A percentile compares a stretch with the other conserved stretches of the same genome.
These are phyloP conservation scores for Tyrannus savana DNA, from an alignment of 2,113 vertebrate genomes.

Conservation along the genomic window DNA sequence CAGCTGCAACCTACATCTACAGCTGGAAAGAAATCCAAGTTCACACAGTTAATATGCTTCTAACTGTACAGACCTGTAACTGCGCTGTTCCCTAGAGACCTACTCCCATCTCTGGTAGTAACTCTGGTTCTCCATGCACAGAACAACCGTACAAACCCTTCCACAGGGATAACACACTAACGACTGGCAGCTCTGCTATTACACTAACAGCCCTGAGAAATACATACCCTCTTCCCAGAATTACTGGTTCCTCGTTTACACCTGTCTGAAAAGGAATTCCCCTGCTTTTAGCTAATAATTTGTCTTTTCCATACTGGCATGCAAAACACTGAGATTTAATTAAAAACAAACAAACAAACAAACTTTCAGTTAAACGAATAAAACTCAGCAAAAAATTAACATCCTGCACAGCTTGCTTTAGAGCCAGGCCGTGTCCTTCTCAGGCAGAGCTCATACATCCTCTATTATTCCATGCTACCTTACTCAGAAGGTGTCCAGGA, in stretches of 20 bases:
- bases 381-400: background rate
- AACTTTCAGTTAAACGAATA: background rate
- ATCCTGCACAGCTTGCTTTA: background rate
- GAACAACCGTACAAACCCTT: background rate
- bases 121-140: background rate
- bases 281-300: background rate
- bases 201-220: background rate
- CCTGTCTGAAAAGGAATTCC: background rate
- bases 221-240: background rate
- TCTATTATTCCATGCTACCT: background rate
- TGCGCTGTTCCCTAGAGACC: rapidly evolving
- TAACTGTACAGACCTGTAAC: background rate
- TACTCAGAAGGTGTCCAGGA: background rate
- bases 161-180: rapidly evolving
- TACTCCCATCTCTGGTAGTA: background rate
- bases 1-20: background rate
- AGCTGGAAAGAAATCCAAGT: background rate
- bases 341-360: rapidly evolving
- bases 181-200: background rate
- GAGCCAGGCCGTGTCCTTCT: background rate
- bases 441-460: background rate
- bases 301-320: background rate
- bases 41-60: background rate
- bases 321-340: background rate
- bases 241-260: background rate